phyloP scores from a whole-genome alignment of 2,797 vertebrate species.

The Triplophysa yarkandensis region DNA sequence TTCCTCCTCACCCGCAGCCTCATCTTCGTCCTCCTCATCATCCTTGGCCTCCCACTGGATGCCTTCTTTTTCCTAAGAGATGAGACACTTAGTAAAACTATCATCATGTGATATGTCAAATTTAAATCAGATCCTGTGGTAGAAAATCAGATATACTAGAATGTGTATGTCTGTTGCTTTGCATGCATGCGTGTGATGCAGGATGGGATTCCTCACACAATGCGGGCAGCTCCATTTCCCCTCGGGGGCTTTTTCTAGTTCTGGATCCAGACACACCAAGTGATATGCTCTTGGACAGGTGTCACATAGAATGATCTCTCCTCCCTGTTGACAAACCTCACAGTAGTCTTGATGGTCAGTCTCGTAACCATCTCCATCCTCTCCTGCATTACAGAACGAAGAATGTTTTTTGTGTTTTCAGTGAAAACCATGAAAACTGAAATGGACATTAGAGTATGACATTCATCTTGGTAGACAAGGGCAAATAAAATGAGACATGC shows the following conservation, averaged over 20 bases:
- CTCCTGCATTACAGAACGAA: slow-evolving; percentile 71
- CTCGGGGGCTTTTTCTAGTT: slow-evolving; percentile 96
- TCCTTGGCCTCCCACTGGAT: slow-evolving; percentile 99
- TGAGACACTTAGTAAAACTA: background rate
- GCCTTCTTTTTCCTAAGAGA: slow-evolving; percentile 92
- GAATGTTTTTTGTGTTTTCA: too few relatives aligned
- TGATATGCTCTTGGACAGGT: slow-evolving; percentile 96
- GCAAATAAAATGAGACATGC: too few relatives aligned
- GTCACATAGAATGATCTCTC: slow-evolving; percentile 98
- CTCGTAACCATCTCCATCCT: slow-evolving; percentile 96
- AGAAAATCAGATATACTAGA: background rate
- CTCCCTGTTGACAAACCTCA: slow-evolving; percentile 97
- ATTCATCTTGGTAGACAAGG: background rate
- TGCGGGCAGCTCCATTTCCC: slow-evolving; percentile 99
- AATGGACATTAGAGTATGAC: background rate
- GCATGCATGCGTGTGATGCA: slow-evolving; percentile 4
- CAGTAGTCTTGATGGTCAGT: slow-evolving; percentile 99
- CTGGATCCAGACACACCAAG: slow-evolving; percentile 95
- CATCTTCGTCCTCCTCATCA: slow-evolving; percentile 95
- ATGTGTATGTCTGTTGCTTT: background rate
- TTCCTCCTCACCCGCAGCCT: slow-evolving; percentile 86
- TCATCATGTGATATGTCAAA: background rate
- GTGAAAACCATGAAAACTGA: background rate
- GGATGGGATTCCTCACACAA: slow-evolving; percentile 83
- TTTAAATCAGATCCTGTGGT: background rate